Evolutionary conservation across 2,113 vertebrate species (phyloP), one percentile per base, ranked within the genome.

Genomic region (Bolborhynchus lineola): DNA sequence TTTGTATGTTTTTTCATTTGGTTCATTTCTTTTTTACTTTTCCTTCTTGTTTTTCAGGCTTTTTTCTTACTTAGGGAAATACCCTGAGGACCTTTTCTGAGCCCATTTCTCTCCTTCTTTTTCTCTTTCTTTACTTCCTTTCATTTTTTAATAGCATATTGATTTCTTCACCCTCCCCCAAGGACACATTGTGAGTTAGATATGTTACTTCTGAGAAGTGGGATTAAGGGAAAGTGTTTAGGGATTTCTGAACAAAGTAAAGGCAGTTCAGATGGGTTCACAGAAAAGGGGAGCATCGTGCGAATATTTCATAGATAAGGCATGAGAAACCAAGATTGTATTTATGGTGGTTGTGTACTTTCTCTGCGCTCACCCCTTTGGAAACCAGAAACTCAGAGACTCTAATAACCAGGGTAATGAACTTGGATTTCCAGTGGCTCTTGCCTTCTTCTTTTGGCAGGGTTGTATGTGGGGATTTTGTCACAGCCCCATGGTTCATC

Each of bases 381-480:
- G 88, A 96, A 96, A 93, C 77, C 92, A 96, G 96, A 90, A 96
- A 87, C 74, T 89, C 65, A 78, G 75, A 82, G 85, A n/a, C 31
- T 53, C 37, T 42, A 20, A 84, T 76, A 59, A 68, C 62, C 65
- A 69, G 49, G 81, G 49, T 44, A 64, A 80, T 76, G 78, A 82
- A 72, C 49, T 52, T 94, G 94, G 91, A 95, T 95, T 94, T 87
- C 81, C 90, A 96, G 83, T 76, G 88, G 59, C 47, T 93, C 70
- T 95, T 88, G 82, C 68, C 52, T 92, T 96, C 91, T 95, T 96
- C 91, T 95, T 97, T 88, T 88, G 93, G 92, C 88, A 97, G 84
- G n/a, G 83, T 72, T 89, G 41, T 67, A 13, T 4, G 21, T 81
- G 85, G 74, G 77, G 85, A 93, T 97, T 97, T 96, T 93, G 67